Conservation (phyloP, 1,140 invertebrate species). For the Eciton burchellii region DNA sequence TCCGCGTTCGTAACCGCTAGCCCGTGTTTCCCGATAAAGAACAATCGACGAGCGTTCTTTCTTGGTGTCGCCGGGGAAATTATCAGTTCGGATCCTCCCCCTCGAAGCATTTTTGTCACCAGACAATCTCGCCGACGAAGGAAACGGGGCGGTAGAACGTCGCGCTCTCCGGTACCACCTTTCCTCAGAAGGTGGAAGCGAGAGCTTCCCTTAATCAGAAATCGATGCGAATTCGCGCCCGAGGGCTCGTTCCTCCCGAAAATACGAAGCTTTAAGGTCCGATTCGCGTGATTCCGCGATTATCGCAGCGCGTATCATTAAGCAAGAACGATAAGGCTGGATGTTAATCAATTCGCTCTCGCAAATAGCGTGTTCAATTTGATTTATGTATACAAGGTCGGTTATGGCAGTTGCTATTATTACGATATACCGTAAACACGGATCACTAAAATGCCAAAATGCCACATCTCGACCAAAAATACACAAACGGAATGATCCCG, state of each 20-base stretch:
- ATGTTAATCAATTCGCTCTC: background rate
- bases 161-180: background rate
- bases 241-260: background rate
- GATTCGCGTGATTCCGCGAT: background rate
- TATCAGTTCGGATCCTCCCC: conserved; percentile 33
- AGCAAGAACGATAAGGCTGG: background rate
- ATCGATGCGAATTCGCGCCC: background rate
- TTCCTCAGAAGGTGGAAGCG: background rate
- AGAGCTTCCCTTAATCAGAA: background rate
- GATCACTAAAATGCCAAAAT: background rate
- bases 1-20: conserved; percentile 59
- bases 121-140: conserved; percentile 19
- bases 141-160: background rate
- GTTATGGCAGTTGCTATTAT: too few species aligned
- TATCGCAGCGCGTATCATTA: background rate
- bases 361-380: background rate
- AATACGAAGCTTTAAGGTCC: background rate
- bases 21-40: conserved; percentile 71
- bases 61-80: conserved; percentile 44
- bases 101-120: conserved; percentile 45
- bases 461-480: background rate
- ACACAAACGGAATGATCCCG: background rate
- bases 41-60: conserved; percentile 69
- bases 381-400: background rate
- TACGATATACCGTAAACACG: too few species aligned